These are phyloP conservation scores for Aplocera efformata DNA, from an alignment of 2,888 invertebrate species.

Conservation along the genomic window DNA sequence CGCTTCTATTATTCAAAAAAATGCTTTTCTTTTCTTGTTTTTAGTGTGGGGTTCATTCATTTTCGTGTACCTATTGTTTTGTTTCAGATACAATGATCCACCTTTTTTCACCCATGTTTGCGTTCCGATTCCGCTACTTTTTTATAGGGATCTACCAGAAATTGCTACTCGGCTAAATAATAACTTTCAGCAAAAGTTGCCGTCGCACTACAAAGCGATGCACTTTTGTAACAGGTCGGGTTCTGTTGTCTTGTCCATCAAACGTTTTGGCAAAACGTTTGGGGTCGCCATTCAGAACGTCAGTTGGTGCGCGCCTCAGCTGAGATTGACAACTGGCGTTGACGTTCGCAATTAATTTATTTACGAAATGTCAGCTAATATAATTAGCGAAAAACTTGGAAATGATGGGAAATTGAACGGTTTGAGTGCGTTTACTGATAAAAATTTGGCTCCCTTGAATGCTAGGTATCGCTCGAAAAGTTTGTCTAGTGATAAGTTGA, in stretches of 20 bases:
- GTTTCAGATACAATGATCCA: constrained; percentile 2
- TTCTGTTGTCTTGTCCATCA: constrained; percentile 57
- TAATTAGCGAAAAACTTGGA: constrained; percentile 62
- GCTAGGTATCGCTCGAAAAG: constrained; percentile 68
- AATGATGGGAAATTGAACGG: constrained; percentile 65
- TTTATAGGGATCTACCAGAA: constrained; percentile 24
- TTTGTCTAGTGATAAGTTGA: constrained; percentile 76
- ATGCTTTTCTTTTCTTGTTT: too few species aligned
- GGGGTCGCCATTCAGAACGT: constrained; percentile 45
- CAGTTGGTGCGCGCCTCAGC: constrained; percentile 59
- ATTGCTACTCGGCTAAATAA: constrained; percentile 35
- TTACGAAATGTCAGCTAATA: constrained; percentile 68
- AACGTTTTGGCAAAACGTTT: constrained; percentile 53
- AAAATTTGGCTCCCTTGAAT: constrained; percentile 59
- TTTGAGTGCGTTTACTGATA: constrained; percentile 65
- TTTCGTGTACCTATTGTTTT: not conserved
- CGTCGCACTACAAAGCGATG: constrained; percentile 35
- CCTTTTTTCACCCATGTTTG: constrained; percentile 23
- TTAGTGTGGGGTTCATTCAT: too few species aligned
- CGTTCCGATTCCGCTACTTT: constrained; percentile 44
- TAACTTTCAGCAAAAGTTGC: constrained; percentile 29
- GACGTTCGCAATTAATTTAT: constrained; percentile 50
- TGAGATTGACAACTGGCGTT: constrained; percentile 58
- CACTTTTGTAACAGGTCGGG: constrained; percentile 46
- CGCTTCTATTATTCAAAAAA: too few species aligned